Evolutionary conservation across 2,113 vertebrate genomes (phyloP).

Genomic region (Saccopteryx bilineata): DNA sequence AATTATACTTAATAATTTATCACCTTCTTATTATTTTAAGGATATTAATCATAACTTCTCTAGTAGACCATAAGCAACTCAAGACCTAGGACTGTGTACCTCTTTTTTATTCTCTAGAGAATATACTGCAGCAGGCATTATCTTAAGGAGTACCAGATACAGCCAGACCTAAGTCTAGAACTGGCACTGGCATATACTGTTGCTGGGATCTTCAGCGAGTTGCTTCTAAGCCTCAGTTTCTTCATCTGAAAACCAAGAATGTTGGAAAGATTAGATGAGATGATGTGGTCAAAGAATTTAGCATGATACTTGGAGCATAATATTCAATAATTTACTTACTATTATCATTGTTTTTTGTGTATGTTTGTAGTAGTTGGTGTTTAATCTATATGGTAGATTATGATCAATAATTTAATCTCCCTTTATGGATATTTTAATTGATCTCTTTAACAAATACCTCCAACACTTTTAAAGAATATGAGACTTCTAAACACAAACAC

Average conservation of each 20-base stretch:
- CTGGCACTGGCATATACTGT: neutral
- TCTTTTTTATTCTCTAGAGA: neutral
- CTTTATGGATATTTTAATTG: neutral
- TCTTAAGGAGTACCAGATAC: neutral
- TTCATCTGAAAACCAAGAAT: neutral
- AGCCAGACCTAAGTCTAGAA: neutral
- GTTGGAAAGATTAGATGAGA: neutral
- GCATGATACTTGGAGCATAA: neutral
- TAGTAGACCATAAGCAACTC: neutral
- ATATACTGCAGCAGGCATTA: neutral
- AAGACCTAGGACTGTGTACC: neutral
- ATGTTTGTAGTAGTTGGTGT: neutral
- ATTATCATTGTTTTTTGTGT: neutral
- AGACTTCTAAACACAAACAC: constrained; percentile 58
- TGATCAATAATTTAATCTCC: constrained; percentile 8
- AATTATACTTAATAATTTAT: neutral
- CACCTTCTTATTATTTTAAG: neutral
- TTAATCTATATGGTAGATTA: neutral
- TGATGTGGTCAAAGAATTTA: neutral
- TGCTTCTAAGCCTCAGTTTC: neutral
- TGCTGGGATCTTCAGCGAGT: neutral
- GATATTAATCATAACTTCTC: neutral
- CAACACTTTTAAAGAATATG: constrained; percentile 20
- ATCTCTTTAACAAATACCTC: neutral
- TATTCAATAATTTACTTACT: neutral